Conservation (phyloP, 2,888 invertebrate species). For the Napeogenes sylphis region DNA sequence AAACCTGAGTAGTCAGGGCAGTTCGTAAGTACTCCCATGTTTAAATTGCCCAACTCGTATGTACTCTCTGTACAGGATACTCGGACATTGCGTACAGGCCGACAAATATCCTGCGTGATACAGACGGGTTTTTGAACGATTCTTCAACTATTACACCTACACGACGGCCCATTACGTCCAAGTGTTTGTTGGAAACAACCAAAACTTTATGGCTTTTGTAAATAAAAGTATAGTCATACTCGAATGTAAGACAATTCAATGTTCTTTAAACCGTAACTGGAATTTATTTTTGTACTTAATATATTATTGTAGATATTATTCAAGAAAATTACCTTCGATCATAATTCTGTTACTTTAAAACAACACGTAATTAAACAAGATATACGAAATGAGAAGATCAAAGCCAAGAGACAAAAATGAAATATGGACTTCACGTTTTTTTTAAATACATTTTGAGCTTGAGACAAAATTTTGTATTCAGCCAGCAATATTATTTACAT, state of each 20-base stretch:
- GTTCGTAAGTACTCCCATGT: constrained; percentile 72
- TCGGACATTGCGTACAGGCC: constrained; percentile 49
- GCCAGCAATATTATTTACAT: constrained; percentile 19
- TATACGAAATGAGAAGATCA: constrained; percentile 28
- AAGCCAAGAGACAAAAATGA: constrained; percentile 28
- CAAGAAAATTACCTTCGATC: too few relatives aligned
- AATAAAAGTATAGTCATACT: neutral
- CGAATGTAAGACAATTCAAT: too few relatives aligned
- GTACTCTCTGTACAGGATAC: constrained; percentile 73
- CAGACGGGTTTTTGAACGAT: constrained; percentile 47
- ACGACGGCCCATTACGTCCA: constrained; percentile 31
- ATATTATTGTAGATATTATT: too few relatives aligned
- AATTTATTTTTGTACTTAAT: too few relatives aligned
- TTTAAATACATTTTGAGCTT: constrained; percentile 41
- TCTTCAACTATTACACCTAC: constrained; percentile 36
- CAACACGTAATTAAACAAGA: too few relatives aligned
- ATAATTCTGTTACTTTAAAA: too few relatives aligned
- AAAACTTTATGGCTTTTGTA: constrained; percentile 1
- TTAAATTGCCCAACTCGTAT: constrained; percentile 74
- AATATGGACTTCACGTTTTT: constrained; percentile 20
- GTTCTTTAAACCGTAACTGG: too few relatives aligned
- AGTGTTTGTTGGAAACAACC: neutral
- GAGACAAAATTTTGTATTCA: constrained; percentile 21
- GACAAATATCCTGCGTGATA: constrained; percentile 52
- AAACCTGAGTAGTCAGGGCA: constrained; percentile 73